phyloP scores from a whole-genome alignment of 2,113 vertebrate species.

The Stictonetta naevosa region DNA sequence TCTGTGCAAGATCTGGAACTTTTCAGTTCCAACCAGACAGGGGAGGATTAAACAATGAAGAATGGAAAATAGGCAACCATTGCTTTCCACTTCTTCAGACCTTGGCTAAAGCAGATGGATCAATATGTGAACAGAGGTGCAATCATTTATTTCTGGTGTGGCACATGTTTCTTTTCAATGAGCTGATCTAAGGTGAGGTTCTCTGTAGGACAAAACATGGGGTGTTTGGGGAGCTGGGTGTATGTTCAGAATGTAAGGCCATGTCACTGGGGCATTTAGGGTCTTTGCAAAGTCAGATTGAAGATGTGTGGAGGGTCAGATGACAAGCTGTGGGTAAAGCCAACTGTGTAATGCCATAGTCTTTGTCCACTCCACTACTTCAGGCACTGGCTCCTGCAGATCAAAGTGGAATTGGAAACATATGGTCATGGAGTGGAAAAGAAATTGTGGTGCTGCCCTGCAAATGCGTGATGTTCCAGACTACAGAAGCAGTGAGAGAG shows the following conservation, averaged over 20 bases:
- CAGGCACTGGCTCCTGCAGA: neutral
- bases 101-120: neutral
- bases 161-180: neutral
- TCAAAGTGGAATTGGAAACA: neutral
- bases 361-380: neutral
- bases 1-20: neutral
- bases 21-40: neutral
- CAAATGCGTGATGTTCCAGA: neutral
- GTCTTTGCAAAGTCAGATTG: neutral
- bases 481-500: neutral
- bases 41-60: neutral
- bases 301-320: neutral
- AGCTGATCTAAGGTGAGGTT: neutral
- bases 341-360: neutral
- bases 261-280: neutral
- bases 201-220: neutral
- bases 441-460: neutral
- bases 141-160: neutral
- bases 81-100: neutral
- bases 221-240: neutral
- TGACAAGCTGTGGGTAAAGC: neutral
- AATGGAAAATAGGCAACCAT: neutral
- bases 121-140: neutral
- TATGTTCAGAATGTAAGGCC: neutral
- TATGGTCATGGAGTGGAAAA: rapidly evolving